Conservation (phyloP, 1,140 invertebrate genomes). For the Scaptomyza pallida region DNA sequence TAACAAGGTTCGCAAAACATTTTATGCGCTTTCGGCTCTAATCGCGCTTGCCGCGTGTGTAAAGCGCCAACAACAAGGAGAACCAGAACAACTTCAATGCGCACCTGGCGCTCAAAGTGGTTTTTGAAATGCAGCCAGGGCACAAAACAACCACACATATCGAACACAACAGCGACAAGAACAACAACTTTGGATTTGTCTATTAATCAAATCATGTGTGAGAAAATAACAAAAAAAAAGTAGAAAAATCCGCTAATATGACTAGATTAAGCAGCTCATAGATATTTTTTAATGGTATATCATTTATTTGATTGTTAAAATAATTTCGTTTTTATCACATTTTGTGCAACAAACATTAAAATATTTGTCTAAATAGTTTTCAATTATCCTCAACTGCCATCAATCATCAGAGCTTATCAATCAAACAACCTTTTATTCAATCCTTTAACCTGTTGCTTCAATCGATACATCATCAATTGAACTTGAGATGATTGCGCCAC, state of each 20-base stretch:
- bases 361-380: too few species aligned
- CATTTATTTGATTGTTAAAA: slow-evolving; percentile 3
- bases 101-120: slow-evolving; percentile 78
- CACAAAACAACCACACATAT: slow-evolving; percentile 30
- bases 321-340: background rate
- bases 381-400: background rate
- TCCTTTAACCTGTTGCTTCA: background rate
- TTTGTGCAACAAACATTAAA: too few species aligned
- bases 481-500: slow-evolving; percentile 1
- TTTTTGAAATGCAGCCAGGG: slow-evolving; percentile 69
- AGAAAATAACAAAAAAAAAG: slow-evolving; percentile 24
- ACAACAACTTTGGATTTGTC: slow-evolving; percentile 41
- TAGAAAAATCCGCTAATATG: slow-evolving; percentile 23
- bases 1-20: slow-evolving; percentile 77
- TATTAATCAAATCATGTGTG: slow-evolving; percentile 47
- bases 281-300: slow-evolving; percentile 2
- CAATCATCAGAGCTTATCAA: background rate
- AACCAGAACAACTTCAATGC: slow-evolving; percentile 77
- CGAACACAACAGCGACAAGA: slow-evolving; percentile 40
- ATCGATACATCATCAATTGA: background rate
- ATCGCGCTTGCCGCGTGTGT: slow-evolving; percentile 40
- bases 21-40: slow-evolving; percentile 64
- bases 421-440: background rate
- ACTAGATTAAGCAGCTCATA: slow-evolving; percentile 21
- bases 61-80: slow-evolving; percentile 68